Evolutionary conservation across 1,140 invertebrate genomes (phyloP), one percentile per base, ranked within the genome.

Genomic region (Plectrocnemia conspersa): DNA sequence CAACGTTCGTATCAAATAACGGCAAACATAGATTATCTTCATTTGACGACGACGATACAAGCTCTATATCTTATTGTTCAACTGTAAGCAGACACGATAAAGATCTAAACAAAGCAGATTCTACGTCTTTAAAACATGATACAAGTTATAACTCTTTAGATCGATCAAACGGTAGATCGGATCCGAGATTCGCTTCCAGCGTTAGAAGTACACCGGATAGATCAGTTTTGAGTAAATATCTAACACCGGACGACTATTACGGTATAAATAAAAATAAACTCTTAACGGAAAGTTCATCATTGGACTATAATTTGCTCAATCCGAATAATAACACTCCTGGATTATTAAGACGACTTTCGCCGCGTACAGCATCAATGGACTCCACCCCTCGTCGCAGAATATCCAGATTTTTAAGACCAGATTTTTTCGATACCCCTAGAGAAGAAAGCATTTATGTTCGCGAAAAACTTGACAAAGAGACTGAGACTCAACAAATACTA

Each of bases 341-440:
- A 7, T 66, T 58, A 60, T 64, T 74, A 33, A 68, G 70, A 44
- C 71, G 73, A 41, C 72, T 74, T 53, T 72, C 73, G 15, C 63
- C 74, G 47, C 59, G 67, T 38, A 58, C 68, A 9, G 57, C 65
- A 9, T 64, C 60, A 10, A 70, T 68, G 27, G 66, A 68, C 27
- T 69, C 70, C 15, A 71, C 70, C 19, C 69, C 68, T 21, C 78
- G 77, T 54, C 77, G 80, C 21, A 74, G 81, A 52, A 79, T 85
- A 32, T 88, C 85, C 10, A 74, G 85, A 54, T 88, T 88, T 66
- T 67, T 88, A 44, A 73, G 86, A 9, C 84, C 86, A 0, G 86
- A 89, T 65, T 89, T 89, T 64, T 89, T 85, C 61, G 86, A 89
- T 46, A 76, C 84, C 0, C 80, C 83, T 0, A 68, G 79, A 32